phyloP scores from a whole-genome alignment of 2,113 vertebrate species.

The Burhinus bistriatus region DNA sequence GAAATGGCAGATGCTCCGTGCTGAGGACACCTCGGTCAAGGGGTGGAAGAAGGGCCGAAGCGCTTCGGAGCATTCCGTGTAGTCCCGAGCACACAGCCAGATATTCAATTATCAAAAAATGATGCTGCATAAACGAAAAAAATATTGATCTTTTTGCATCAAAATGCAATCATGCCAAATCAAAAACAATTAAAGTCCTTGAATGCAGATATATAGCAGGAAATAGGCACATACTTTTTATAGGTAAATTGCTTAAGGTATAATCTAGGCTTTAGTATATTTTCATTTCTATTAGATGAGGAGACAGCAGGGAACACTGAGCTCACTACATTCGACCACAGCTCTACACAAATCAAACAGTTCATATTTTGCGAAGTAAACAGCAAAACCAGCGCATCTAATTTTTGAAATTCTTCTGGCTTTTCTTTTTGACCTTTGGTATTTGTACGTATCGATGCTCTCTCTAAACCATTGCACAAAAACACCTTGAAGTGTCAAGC shows the following conservation, averaged over 20 bases:
- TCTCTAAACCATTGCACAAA: constrained; percentile 68
- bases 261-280: background rate
- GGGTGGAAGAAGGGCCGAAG: fast-evolving
- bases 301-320: background rate
- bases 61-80: fast-evolving
- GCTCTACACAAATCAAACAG: background rate
- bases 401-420: constrained; percentile 73
- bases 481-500: constrained; percentile 79
- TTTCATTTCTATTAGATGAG: background rate
- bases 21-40: fast-evolving
- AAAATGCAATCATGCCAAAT: background rate
- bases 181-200: background rate
- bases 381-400: constrained; percentile 15
- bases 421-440: constrained; percentile 77
- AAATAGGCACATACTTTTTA: background rate
- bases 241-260: background rate
- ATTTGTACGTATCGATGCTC: constrained; percentile 74
- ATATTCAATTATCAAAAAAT: background rate
- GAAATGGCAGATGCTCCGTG: background rate
- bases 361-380: background rate
- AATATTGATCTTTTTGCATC: background rate
- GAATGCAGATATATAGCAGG: background rate
- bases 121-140: background rate
- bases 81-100: background rate
- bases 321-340: background rate